Percentiles rank a stretch among this genome's conserved stretches.
Evolutionary conservation across 2,888 invertebrate genomes (phyloP).

Genomic region (Yponomeuta malinellus): DNA sequence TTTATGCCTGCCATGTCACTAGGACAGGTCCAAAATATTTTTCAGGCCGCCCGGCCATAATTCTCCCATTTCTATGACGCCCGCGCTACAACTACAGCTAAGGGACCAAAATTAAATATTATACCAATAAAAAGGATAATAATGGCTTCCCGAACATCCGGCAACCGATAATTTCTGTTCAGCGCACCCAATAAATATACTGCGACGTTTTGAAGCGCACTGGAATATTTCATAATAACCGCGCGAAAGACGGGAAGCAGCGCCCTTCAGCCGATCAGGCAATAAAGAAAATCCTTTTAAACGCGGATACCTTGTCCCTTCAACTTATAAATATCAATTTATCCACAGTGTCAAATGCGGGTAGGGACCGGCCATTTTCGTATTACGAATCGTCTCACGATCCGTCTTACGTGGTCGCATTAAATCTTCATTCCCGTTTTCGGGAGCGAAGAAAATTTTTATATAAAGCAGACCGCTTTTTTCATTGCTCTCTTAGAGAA

Average conservation of each 20-base stretch:
- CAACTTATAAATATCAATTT: slow-evolving; percentile 75
- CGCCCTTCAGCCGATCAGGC: slow-evolving; percentile 56
- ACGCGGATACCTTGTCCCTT: slow-evolving; percentile 63
- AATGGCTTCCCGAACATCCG: slow-evolving; percentile 69
- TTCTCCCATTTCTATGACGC: slow-evolving; percentile 64
- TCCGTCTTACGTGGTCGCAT: slow-evolving; percentile 43
- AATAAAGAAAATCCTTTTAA: slow-evolving; percentile 75
- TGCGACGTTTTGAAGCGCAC: slow-evolving; percentile 69
- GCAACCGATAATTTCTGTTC: slow-evolving; percentile 64
- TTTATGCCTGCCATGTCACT: slow-evolving; percentile 12
- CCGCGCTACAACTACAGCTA: slow-evolving; percentile 35
- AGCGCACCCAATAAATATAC: slow-evolving; percentile 65
- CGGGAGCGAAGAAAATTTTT: slow-evolving; percentile 29
- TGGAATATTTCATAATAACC: slow-evolving; percentile 71
- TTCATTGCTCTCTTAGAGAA: slow-evolving; percentile 14
- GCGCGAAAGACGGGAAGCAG: slow-evolving; percentile 64
- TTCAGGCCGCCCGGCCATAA: slow-evolving; percentile 42
- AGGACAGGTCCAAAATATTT: slow-evolving; percentile 25
- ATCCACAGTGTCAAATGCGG: slow-evolving; percentile 68
- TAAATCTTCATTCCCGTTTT: slow-evolving; percentile 49
- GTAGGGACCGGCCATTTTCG: slow-evolving; percentile 62
- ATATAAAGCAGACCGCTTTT: slow-evolving; percentile 25
- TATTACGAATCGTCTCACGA: slow-evolving; percentile 57
- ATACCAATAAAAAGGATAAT: slow-evolving; percentile 74
- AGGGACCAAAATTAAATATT: slow-evolving; percentile 73